These are phyloP conservation scores for Eilema sororculum DNA, from an alignment of 2,888 invertebrate genomes.

Conservation along the genomic window DNA sequence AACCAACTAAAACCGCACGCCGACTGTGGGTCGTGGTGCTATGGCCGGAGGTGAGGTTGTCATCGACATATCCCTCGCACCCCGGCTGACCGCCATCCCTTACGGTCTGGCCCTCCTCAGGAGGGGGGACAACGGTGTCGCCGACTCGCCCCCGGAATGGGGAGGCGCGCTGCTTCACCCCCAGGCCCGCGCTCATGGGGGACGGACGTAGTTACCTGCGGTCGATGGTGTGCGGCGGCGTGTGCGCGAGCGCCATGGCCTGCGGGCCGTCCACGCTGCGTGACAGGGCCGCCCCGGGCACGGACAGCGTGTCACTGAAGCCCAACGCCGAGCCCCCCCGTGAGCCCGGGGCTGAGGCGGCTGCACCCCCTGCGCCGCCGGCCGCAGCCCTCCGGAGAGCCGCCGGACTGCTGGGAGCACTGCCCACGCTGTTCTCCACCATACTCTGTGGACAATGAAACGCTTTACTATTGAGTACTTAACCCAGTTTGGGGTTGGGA, in stretches of 20 bases:
- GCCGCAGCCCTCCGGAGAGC: constrained; percentile 63
- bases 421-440: constrained; percentile 87
- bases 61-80: too few species aligned
- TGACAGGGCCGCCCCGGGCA: constrained; percentile 78
- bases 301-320: constrained; percentile 66
- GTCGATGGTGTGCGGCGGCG: constrained; percentile 81
- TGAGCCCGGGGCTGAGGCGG: constrained; percentile 62
- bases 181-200: too few species aligned
- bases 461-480: too few species aligned
- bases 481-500: too few species aligned
- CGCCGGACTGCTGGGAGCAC: constrained; percentile 87
- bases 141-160: too few species aligned
- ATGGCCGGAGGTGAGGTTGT: too few species aligned
- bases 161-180: too few species aligned
- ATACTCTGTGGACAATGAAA: constrained; percentile 60
- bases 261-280: constrained; percentile 87
- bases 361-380: constrained; percentile 50
- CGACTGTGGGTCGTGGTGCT: too few species aligned
- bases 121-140: too few species aligned
- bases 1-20: too few species aligned
- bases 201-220: constrained; percentile 76
- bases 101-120: too few species aligned
- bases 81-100: too few species aligned
- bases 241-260: constrained; percentile 57
- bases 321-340: constrained; percentile 83